Percentiles rank a stretch among this genome's conserved stretches.
phyloP scores from a whole-genome alignment of 2,797 vertebrate genomes.

The Ataeniobius toweri region DNA sequence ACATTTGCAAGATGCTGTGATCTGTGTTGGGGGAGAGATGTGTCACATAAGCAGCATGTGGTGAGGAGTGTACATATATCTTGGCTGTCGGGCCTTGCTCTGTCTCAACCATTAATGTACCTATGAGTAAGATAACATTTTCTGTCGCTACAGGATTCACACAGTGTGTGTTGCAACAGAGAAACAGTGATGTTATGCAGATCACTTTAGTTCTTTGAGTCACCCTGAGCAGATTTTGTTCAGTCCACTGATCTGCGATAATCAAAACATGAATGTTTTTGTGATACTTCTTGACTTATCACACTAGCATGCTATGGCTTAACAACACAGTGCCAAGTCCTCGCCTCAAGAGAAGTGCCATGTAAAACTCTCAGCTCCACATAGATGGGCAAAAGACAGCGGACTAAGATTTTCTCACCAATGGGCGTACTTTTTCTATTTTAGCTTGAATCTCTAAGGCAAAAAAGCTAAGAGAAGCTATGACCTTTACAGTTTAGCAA shows the following conservation, averaged over 20 bases:
- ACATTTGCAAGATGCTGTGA: slow-evolving; percentile 18
- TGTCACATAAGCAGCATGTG: slow-evolving; percentile 23
- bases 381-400: not conserved
- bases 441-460: not conserved
- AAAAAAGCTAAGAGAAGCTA: slow-evolving; percentile 1
- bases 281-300: not conserved
- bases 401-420: not conserved
- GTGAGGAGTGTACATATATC: slow-evolving; percentile 8
- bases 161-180: not conserved
- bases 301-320: not conserved
- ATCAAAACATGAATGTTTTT: not conserved
- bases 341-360: not conserved
- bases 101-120: not conserved
- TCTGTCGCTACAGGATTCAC: not conserved
- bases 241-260: not conserved
- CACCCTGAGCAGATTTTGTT: not conserved
- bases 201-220: not conserved
- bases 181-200: not conserved
- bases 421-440: not conserved
- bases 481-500: slow-evolving; percentile 5
- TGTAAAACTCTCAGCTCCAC: not conserved
- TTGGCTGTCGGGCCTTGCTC: not conserved
- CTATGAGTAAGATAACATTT: slow-evolving; percentile 4
- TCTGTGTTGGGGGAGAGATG: slow-evolving; percentile 2
- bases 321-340: not conserved